phyloP scores from a whole-genome alignment of 1,140 invertebrate species.

The Drosophila rhopaloa region DNA sequence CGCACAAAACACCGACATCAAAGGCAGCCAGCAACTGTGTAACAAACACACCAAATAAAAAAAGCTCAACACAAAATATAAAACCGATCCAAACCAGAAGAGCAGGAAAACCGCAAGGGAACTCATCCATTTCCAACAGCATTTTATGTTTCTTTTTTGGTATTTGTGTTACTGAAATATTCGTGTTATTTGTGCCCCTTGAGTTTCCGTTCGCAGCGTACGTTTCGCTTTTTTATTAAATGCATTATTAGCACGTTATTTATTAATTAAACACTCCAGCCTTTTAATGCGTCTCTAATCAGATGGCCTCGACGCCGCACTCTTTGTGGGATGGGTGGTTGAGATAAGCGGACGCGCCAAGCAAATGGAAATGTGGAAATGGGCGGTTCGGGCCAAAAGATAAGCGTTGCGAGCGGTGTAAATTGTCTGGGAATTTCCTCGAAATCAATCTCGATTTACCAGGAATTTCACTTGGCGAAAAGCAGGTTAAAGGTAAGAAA shows the following conservation, averaged over 20 bases:
- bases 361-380: conserved; percentile 62
- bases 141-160: conserved; percentile 14
- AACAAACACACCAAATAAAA: conserved; percentile 28
- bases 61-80: conserved; percentile 15
- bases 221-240: conserved; percentile 53
- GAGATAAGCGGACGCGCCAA: conserved; percentile 58
- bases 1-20: conserved; percentile 63
- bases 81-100: conserved; percentile 35
- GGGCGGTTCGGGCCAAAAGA: conserved; percentile 40
- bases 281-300: conserved; percentile 68
- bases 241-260: conserved; percentile 81
- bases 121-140: conserved; percentile 43
- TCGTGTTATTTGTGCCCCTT: conserved; percentile 29
- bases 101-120: conserved; percentile 35
- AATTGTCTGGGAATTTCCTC: conserved; percentile 57
- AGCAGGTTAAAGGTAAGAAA: conserved; percentile 17
- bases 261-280: conserved; percentile 79
- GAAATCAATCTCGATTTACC: conserved; percentile 39
- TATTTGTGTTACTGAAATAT: conserved; percentile 29
- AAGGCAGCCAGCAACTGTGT: conserved; percentile 51
- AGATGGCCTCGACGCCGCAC: conserved; percentile 31
- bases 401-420: conserved; percentile 38
- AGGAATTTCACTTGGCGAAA: conserved; percentile 11
- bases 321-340: conserved; percentile 16
- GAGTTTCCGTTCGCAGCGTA: conserved; percentile 20